Evolutionary conservation across 2,888 invertebrate species (phyloP).

Genomic region (Apoda limacodes): DNA sequence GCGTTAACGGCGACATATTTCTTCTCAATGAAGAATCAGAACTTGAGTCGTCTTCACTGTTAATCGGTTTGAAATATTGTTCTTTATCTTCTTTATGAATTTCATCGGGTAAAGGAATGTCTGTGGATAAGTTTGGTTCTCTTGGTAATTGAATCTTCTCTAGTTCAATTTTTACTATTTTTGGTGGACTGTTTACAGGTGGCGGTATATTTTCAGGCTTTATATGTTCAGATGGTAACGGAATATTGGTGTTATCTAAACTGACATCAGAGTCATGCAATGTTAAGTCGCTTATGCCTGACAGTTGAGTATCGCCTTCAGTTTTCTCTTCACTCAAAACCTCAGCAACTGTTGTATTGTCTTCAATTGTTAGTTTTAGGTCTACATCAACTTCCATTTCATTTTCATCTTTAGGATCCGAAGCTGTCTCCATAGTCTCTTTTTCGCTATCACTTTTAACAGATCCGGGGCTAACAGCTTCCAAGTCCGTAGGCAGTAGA

Average conservation of each 20-base stretch:
- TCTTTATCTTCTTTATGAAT: constrained; percentile 30
- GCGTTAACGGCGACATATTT: constrained; percentile 61
- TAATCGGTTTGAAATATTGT: constrained; percentile 41
- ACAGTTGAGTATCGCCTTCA: constrained; percentile 59
- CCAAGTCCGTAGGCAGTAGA: constrained; percentile 80
- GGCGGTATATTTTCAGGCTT: constrained; percentile 42
- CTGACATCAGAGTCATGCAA: constrained; percentile 35
- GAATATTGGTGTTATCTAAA: constrained; percentile 39
- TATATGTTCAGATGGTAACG: constrained; percentile 43
- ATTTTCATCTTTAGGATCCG: constrained; percentile 25
- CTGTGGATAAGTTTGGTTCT: constrained; percentile 29
- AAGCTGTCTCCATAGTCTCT: constrained; percentile 32
- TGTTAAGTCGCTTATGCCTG: constrained; percentile 57
- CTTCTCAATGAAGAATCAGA: constrained; percentile 52
- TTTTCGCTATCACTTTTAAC: constrained; percentile 70
- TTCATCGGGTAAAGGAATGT: constrained; percentile 39
- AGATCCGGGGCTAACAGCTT: constrained; percentile 85
- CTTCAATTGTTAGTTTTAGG: constrained; percentile 31
- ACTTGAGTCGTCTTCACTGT: constrained; percentile 51
- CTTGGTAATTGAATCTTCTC: constrained; percentile 45
- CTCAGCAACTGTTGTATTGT: constrained; percentile 21
- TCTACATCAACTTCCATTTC: constrained; percentile 35
- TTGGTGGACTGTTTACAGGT: constrained; percentile 59
- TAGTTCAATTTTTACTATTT: constrained; percentile 34
- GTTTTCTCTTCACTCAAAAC: constrained; percentile 43